Conservation (phyloP, 2,888 invertebrate species). For the Elegia similella region DNA sequence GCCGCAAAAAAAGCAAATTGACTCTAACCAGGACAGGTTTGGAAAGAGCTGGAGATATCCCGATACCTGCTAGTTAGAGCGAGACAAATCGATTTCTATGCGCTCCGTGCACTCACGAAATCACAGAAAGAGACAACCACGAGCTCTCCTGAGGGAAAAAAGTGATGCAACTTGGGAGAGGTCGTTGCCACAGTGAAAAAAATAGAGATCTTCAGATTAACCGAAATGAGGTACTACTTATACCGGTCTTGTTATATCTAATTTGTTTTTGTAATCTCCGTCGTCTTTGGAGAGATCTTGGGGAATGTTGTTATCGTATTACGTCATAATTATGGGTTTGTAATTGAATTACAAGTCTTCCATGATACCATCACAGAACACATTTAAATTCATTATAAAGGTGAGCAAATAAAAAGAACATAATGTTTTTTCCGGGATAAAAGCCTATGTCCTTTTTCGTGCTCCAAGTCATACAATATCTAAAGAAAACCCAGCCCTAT, state of each 20-base stretch:
- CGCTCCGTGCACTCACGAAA: constrained; percentile 56
- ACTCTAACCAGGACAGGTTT: constrained; percentile 64
- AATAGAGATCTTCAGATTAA: constrained; percentile 59
- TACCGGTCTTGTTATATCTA: constrained; percentile 16
- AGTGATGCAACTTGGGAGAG: constrained; percentile 50
- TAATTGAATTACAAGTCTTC: background rate
- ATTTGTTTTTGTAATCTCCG: constrained; percentile 20
- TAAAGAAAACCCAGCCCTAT: no score
- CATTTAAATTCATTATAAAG: no score
- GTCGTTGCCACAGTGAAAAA: constrained; percentile 63
- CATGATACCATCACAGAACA: no score
- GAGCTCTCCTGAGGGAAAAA: constrained; percentile 46
- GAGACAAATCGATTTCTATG: constrained; percentile 67
- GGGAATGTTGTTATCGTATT: background rate
- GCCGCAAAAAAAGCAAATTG: constrained; percentile 59
- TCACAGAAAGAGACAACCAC: constrained; percentile 50
- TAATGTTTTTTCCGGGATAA: no score
- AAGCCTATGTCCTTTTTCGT: no score
- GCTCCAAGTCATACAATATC: no score
- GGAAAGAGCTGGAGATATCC: constrained; percentile 48
- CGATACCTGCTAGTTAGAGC: constrained; percentile 56
- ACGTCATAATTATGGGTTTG: background rate
- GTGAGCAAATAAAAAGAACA: no score
- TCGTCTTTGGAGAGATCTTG: background rate
- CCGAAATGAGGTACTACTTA: constrained; percentile 33